Evolutionary conservation across 2,797 vertebrate genomes (phyloP), one percentile per base, ranked within the genome.

Genomic region (Sternotherus odoratus): DNA sequence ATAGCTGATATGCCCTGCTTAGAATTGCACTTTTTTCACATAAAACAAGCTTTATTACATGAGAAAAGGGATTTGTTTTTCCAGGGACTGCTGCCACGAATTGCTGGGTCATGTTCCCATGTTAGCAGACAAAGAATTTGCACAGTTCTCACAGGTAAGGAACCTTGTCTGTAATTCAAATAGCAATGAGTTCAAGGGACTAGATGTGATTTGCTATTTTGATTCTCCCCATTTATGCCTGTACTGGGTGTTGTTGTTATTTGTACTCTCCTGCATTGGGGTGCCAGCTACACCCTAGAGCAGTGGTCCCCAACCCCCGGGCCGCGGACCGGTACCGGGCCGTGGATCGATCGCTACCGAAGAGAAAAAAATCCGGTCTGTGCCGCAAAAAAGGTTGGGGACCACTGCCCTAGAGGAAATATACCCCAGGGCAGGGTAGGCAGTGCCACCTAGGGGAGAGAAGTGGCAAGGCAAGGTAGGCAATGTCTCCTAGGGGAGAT

Each of bases 31-130:
- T 69, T 36, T 51, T 36, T 10, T 85, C 28, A 66, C 2, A 4
- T 12, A 77, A 57, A 69, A 56, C 75, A 48, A 46, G 8, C 2
- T 57, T 91, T 86, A 53, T 82, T 85, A 92, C 90, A 72, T 4
- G 74, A 46, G 5, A 13, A 80, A 57, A 12, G 56, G 81, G 4
- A 6, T 49, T 92, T 96, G 26, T 95, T 96, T 97, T 97, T 96
- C 96, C 97, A 99, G 99, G 74, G 98, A 99, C 91, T 98, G 98
- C 94, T 99, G 98, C 90, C 98, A 99, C 50, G 98, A 99, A 92
- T 96, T 99, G 6, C 95, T 99, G 28, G 98, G 98, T 49, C 98
- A 98, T 17, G 97, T 99, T 91, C 98, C 98, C 60, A 98, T 99
- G 99, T 96, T 99, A 95, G 97, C 98, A 60, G 98, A 99, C 92